Evolutionary conservation across 2,888 invertebrate species (phyloP), one percentile per base, ranked within the genome.

Genomic region (Tholera decimalis): DNA sequence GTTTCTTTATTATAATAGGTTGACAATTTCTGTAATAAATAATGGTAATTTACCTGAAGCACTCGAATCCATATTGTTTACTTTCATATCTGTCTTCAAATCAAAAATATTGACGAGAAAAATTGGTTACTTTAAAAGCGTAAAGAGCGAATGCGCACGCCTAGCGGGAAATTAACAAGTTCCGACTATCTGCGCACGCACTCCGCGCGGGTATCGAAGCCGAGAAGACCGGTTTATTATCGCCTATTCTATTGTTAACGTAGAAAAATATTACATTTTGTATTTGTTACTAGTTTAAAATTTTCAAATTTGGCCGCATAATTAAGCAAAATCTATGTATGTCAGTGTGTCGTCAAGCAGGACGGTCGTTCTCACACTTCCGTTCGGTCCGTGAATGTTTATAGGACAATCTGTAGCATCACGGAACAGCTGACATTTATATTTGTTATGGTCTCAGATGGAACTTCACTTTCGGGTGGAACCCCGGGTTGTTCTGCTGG

Each of bases 61-160:
- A 49, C 49, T 49, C 30, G 49, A 30, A 49, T 49, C 49, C 51
- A 53, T 53, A 37, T 53, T 53, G 51, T 53, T 53, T 37, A 24
- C 51, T 51, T 51, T 37, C 35, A 51, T 0, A 51, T 24, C 51
- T 53, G 51, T 53, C n/a, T 51, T 51, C 24, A 37, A 51, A 37
- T 51, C 37, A 51, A 51, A 51, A 51, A 51, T 24, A 37, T 51
- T 37, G 51, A 51, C 51, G 51, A 51, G 51, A 51, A 51, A 51
- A 51, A 51, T 24, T 20, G 15, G 30, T 51, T 11, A 51, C 37
- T 51, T 51, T 51, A 51, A 37, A 51, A 54, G 41, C 26, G 54
- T 54, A 53, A 39, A 39, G 28, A 41, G 54, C 20, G 54, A 54
- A 54, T 41, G 39, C 54, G 41, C 54, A 28, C 28, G 54, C 26